Conservation (phyloP, 2,888 invertebrate genomes). For the Chrysolina haemoptera region DNA sequence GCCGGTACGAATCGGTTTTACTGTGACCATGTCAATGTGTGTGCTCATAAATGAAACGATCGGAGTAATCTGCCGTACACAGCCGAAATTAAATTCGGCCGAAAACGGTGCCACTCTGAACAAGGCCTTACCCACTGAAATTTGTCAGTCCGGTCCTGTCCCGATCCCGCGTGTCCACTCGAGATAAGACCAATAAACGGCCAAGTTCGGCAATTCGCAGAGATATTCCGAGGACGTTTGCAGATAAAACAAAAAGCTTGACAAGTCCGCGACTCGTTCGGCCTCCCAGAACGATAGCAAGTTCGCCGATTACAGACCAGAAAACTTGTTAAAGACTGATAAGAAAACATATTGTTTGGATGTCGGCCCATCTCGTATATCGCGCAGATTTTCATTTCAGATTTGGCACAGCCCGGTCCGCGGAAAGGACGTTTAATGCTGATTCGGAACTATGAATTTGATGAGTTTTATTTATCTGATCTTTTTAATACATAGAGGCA, state of each 20-base stretch:
- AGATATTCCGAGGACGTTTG: constrained; percentile 62
- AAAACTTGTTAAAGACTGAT: constrained; percentile 31
- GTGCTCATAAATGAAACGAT: no score
- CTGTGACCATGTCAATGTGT: no score
- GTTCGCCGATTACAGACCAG: constrained; percentile 66
- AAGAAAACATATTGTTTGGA: constrained; percentile 63
- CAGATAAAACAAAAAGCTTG: constrained; percentile 66
- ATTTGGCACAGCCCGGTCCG: constrained; percentile 63
- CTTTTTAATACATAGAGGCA: constrained; percentile 56
- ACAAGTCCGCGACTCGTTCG: constrained; percentile 64
- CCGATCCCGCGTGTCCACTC: constrained; percentile 34
- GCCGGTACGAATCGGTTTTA: no score
- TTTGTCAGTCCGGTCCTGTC: not conserved
- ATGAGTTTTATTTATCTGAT: constrained; percentile 70
- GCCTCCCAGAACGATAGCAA: constrained; percentile 61
- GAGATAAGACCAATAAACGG: constrained; percentile 54
- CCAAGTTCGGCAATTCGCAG: constrained; percentile 50
- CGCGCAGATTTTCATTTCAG: constrained; percentile 68
- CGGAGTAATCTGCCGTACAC: no score
- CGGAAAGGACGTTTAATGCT: constrained; percentile 67
- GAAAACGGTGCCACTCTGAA: no score
- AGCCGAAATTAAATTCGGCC: no score
- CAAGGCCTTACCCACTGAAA: no score
- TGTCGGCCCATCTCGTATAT: constrained; percentile 66
- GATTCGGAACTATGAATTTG: constrained; percentile 69